Evolutionary conservation across 2,888 invertebrate genomes (phyloP).

Genomic region (Eupithecia subumbrata): DNA sequence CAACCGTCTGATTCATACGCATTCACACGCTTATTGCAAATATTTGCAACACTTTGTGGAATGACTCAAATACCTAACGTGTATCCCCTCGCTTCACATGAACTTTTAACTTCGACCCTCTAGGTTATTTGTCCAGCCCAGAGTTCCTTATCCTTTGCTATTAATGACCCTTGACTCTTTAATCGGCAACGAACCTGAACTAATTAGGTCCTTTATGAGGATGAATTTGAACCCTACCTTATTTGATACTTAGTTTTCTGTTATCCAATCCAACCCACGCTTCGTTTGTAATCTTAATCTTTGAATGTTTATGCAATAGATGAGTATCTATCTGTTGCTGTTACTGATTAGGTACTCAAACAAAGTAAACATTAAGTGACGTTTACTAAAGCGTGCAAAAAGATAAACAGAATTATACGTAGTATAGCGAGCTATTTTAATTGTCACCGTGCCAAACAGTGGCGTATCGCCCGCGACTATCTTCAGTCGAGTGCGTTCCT

Average conservation of each 20-base stretch:
- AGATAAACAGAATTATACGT: constrained; percentile 65
- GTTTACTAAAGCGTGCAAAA: constrained; percentile 66
- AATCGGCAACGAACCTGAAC: constrained; percentile 24
- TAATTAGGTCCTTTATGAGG: constrained; percentile 18
- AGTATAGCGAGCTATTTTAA: constrained; percentile 55
- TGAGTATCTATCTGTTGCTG: constrained; percentile 19
- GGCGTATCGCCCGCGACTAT: constrained; percentile 72
- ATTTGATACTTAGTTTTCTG: constrained; percentile 8
- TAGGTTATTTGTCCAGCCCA: constrained; percentile 7
- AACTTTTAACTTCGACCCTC: constrained; percentile 1
- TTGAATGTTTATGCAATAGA: constrained; percentile 16
- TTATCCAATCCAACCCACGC: constrained; percentile 6
- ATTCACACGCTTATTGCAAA: constrained; percentile 42
- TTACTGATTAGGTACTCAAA: constrained; percentile 15
- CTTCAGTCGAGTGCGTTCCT: constrained; percentile 80
- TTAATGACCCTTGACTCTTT: constrained; percentile 19
- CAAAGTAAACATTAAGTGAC: constrained; percentile 49
- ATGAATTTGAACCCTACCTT: constrained; percentile 10
- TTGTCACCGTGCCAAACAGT: constrained; percentile 80
- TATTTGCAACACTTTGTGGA: constrained; percentile 20
- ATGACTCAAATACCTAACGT: neutral
- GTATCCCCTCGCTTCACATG: too few species aligned
- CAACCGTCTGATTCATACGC: constrained; percentile 51
- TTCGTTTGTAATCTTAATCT: constrained; percentile 9
- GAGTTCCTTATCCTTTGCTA: constrained; percentile 8